Conservation (phyloP, 2,888 invertebrate genomes). For the Meteorus cinctellus region DNA sequence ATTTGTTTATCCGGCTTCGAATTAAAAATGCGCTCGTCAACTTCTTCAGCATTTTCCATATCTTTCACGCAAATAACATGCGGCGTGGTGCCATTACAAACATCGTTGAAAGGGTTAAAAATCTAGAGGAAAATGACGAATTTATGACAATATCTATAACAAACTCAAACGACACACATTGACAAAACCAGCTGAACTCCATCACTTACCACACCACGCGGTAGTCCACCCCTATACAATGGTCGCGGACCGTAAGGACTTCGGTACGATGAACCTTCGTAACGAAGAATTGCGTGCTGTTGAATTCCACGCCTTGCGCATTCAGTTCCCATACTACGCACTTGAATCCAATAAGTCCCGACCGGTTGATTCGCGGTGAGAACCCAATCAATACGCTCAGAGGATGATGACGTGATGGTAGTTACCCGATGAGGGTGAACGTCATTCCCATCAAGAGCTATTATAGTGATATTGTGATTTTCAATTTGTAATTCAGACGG, state of each 20-base stretch:
- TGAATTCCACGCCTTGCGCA: conserved; percentile 71
- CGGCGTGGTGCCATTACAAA: conserved; percentile 81
- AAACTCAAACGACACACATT: not conserved
- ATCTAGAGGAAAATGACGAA: conserved; percentile 76
- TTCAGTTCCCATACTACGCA: conserved; percentile 74
- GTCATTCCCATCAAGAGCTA: conserved; percentile 76
- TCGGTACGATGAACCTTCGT: conserved; percentile 61
- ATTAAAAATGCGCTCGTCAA: not conserved
- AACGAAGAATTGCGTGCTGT: conserved; percentile 75
- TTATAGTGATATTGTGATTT: conserved; percentile 75
- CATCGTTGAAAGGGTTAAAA: conserved; percentile 85
- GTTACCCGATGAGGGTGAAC: conserved; percentile 73
- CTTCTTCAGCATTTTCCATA: conserved; percentile 66
- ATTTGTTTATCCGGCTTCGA: not conserved
- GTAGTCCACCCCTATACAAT: conserved; percentile 64
- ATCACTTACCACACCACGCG: conserved; percentile 67
- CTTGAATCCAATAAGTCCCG: conserved; percentile 75
- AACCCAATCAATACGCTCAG: conserved; percentile 80
- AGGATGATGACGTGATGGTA: conserved; percentile 74
- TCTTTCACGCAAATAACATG: conserved; percentile 87
- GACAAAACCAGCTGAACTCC: not conserved
- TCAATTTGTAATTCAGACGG: conserved; percentile 74
- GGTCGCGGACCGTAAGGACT: conserved; percentile 49
- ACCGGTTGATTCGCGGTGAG: conserved; percentile 72
- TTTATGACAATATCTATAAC: not conserved